Evolutionary conservation across 2,797 vertebrate species (phyloP), one percentile per base, ranked within the genome.

Genomic region (Basileuterus tristriatus): DNA sequence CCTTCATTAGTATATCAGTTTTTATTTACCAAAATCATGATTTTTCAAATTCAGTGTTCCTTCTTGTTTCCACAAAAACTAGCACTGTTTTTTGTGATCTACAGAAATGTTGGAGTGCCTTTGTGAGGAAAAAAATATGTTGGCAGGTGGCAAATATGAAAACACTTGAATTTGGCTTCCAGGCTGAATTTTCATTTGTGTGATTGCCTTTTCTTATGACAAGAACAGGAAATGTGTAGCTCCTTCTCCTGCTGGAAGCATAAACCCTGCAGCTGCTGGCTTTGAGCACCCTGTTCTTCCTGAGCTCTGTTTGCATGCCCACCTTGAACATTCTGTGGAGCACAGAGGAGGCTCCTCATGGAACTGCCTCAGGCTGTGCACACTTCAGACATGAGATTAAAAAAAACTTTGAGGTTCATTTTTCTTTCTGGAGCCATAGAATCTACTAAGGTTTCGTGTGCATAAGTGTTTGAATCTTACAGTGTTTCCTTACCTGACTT

Each of bases 131-230:
- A 89, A 89, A 90, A 77, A 83, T 63, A 47, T 14, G 6, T 71
- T 89, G 72, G 72, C 92, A 94, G 69, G 93, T 95, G 46, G 50
- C 36, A 94, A 91, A 93, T 29, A 0, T 87, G 82, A 85, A 58
- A 95, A 83, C 23, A 24, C 58, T 93, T 85, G 65, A 75, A 55
- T 69, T 67, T 89, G 77, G 69, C 76, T 89, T 77, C 55, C 55
- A 89, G 62, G 60, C n/a, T 80, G 71, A 90, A 89, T 93, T 95
- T 91, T 92, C 39, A 24, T 64, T 77, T 52, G 44, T 69, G 23
- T 43, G 9, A 24, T 39, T 87, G 32, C 27, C 52, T 44, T 60
- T 77, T 80, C 9, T n/a, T 85, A 32, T 8, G 18, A 76, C 32
- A 41, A 85, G 13, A 90, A 8, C 15, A 70, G 58, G 39, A 91